Percentiles rank a stretch among this genome's conserved stretches.
phyloP scores from a whole-genome alignment of 2,113 vertebrate species.

The Parus major region DNA sequence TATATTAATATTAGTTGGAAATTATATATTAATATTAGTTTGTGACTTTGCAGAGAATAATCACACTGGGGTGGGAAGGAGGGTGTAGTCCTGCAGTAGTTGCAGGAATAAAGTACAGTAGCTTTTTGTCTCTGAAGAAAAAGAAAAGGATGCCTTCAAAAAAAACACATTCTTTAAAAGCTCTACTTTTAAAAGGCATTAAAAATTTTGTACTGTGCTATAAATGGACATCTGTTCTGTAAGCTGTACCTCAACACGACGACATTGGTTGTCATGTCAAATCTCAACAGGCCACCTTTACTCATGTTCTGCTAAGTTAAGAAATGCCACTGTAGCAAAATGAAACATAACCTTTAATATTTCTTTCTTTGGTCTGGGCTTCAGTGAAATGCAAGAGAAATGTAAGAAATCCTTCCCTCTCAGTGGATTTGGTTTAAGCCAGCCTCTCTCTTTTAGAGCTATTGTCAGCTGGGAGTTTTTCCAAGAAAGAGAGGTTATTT shows the following conservation, averaged over 20 bases:
- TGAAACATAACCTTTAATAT: slow-evolving; percentile 84
- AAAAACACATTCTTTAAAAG: slow-evolving; percentile 47
- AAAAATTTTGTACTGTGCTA: slow-evolving; percentile 66
- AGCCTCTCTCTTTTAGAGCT: slow-evolving; percentile 65
- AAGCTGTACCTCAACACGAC: slow-evolving; percentile 59
- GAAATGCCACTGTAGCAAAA: slow-evolving; percentile 70
- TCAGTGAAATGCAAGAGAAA: slow-evolving; percentile 70
- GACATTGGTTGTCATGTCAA: slow-evolving; percentile 79
- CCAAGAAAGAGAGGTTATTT: slow-evolving; percentile 42
- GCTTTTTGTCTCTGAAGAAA: slow-evolving; percentile 2
- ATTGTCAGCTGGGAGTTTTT: slow-evolving; percentile 67
- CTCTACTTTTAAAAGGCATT: slow-evolving; percentile 52
- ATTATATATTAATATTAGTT: neutral
- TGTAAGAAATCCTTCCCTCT: slow-evolving; percentile 73
- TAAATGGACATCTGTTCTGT: slow-evolving; percentile 70
- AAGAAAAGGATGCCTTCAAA: neutral
- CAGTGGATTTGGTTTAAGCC: slow-evolving; percentile 75
- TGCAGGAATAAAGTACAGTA: neutral
- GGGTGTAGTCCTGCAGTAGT: neutral
- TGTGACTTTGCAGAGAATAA: neutral
- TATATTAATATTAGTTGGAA: neutral
- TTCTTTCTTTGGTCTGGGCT: slow-evolving; percentile 78
- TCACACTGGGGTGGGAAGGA: neutral
- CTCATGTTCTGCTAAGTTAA: slow-evolving; percentile 70
- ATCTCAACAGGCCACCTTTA: slow-evolving; percentile 74